phyloP scores from a whole-genome alignment of 2,797 vertebrate genomes.

The Poeciliopsis presidionis region DNA sequence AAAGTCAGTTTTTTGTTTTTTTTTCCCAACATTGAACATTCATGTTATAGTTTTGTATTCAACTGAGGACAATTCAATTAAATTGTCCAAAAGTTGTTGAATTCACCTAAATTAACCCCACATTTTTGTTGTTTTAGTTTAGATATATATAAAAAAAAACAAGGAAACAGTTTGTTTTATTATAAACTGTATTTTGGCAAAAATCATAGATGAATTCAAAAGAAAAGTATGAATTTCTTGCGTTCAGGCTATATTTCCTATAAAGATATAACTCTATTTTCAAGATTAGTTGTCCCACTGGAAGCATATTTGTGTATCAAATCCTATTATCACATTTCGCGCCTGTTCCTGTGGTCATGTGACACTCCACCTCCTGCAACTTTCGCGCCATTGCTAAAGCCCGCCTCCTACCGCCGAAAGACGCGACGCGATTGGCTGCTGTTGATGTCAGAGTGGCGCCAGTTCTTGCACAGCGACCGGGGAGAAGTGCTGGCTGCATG shows the following conservation, averaged over 20 bases:
- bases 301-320: slow-evolving; percentile 22
- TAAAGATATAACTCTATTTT: background rate
- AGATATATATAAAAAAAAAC: background rate
- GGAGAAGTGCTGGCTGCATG: slow-evolving; percentile 24
- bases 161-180: background rate
- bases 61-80: background rate
- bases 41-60: background rate
- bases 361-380: slow-evolving; percentile 23
- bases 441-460: slow-evolving; percentile 79
- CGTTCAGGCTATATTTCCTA: background rate
- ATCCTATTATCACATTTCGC: slow-evolving; percentile 70
- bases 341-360: slow-evolving; percentile 70
- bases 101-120: background rate
- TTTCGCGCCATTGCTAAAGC: slow-evolving; percentile 79
- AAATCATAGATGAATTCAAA: background rate
- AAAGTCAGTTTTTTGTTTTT: background rate
- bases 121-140: background rate
- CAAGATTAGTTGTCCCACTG: slow-evolving; percentile 4
- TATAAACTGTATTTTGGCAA: background rate
- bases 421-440: slow-evolving; percentile 53
- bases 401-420: slow-evolving; percentile 53
- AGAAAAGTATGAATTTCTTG: background rate
- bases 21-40: background rate
- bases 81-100: background rate
- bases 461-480: slow-evolving; percentile 71